Base-by-base conservation (phyloP, 1,140 invertebrate species). In the Hypsibius dujardini region DNA sequence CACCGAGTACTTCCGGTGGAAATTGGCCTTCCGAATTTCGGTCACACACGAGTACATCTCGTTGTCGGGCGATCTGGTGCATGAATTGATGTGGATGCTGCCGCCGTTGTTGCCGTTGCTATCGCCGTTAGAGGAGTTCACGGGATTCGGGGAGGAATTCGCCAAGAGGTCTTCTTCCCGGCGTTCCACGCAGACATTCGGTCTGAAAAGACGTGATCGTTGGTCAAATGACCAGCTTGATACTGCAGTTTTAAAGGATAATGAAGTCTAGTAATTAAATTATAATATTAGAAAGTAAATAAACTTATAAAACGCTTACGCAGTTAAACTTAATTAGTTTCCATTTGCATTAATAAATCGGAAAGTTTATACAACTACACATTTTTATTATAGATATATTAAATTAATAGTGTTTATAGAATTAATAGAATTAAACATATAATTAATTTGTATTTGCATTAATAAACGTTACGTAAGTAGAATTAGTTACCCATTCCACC, bases 111-210 rank as follows among this genome's bases (percentile, higher is more conserved):
- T n/a, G 50, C n/a, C 50, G 50, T 56, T 12, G 50, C 50, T 56
- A 12, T n/a, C 50, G 50, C 50, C n/a, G 7, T 7, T 12, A 56
- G 50, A n/a, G n/a, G 50, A n/a, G n/a, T 12, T 7, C 50, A 56
- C 7, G n/a, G n/a, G 50, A 67, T 67, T 3, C 12, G 7, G 62
- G n/a, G 50, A 12, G 50, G n/a, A 12, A 67, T 67, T 67, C 62
- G 12, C 42, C 12, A 12, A 15, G 12, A 67, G 42, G 62, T 79
- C 79, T 45, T 76, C 77, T 74, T 82, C 82, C 75, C 81, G 78
- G 2, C 80, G 77, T 73, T 82, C 80, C 2, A 80, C 77, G 73
- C 82, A 83, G 42, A 83, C 80, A 74, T 83, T 83, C 75, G 76
- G 46, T 77, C 74, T 75, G 12, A 42, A 46, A 71, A 12, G 40